Percentiles rank a stretch among this genome's conserved stretches.
Conservation (phyloP, 2,113 vertebrate genomes). For the Pluvianellus socialis region DNA sequence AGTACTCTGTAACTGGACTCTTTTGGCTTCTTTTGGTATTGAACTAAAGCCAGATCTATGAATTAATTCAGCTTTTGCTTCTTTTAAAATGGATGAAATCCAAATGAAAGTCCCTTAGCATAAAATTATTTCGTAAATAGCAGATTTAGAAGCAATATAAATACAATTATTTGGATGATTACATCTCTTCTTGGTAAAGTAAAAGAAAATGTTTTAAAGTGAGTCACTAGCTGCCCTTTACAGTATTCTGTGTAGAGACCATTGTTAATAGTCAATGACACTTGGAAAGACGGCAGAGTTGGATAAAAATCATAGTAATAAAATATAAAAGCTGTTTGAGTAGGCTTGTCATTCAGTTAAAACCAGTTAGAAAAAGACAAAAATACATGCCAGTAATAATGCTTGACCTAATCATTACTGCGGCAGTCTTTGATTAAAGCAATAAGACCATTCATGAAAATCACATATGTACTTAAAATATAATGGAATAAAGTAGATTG, state of each 20-base stretch:
- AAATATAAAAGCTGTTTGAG: neutral
- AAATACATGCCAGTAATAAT: neutral
- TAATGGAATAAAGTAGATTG: neutral
- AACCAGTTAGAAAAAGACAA: neutral
- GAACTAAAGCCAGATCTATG: slow-evolving; percentile 48
- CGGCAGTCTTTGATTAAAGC: neutral
- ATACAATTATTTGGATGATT: slow-evolving; percentile 41
- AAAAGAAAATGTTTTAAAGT: slow-evolving; percentile 38
- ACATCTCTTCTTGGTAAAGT: slow-evolving; percentile 31
- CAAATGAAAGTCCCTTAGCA: neutral
- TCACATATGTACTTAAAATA: neutral
- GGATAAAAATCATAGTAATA: neutral
- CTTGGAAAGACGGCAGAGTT: slow-evolving; percentile 9
- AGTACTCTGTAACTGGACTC: slow-evolving; percentile 12
- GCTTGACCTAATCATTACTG: neutral
- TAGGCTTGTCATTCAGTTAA: neutral
- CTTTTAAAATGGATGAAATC: slow-evolving; percentile 28
- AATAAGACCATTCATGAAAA: neutral
- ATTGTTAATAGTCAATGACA: slow-evolving; percentile 27
- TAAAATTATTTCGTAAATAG: slow-evolving; percentile 40
- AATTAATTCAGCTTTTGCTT: slow-evolving; percentile 44
- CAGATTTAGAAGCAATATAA: slow-evolving; percentile 54
- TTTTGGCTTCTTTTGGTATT: slow-evolving; percentile 22
- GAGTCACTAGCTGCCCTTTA: neutral
- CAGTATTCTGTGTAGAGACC: neutral